phyloP scores from a whole-genome alignment of 1,140 invertebrate species.

The Eumaeus atala region DNA sequence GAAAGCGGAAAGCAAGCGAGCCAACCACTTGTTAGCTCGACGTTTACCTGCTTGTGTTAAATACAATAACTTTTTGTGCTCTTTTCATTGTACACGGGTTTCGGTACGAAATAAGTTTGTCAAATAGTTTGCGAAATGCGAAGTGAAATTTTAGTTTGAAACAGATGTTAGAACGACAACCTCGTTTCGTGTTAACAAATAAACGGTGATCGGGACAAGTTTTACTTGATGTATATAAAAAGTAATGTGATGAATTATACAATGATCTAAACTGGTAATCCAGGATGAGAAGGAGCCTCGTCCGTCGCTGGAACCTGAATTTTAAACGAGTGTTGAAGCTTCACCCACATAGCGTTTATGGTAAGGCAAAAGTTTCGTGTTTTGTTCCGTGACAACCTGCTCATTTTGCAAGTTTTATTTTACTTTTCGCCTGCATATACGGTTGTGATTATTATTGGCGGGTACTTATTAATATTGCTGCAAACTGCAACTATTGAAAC shows the following conservation, averaged over 20 bases:
- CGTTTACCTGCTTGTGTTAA: constrained; percentile 44
- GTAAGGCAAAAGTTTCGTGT: constrained; percentile 69
- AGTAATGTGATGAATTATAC: constrained; percentile 62
- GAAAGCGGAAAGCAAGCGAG: constrained; percentile 32
- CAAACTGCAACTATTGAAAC: too few species aligned
- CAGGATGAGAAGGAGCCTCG: constrained; percentile 54
- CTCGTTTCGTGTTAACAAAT: constrained; percentile 66
- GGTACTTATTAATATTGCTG: too few species aligned
- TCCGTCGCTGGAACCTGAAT: constrained; percentile 46
- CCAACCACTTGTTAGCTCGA: constrained; percentile 44
- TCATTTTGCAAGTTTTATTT: constrained; percentile 36
- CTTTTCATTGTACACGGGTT: neutral
- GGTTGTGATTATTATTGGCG: neutral
- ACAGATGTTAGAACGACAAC: constrained; percentile 61
- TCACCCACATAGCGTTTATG: constrained; percentile 69
- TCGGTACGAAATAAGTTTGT: neutral
- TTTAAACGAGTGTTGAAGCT: constrained; percentile 42
- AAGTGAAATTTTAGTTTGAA: constrained; percentile 52
- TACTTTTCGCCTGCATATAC: neutral
- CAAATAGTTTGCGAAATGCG: constrained; percentile 28
- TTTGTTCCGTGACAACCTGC: constrained; percentile 60
- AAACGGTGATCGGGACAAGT: constrained; percentile 64
- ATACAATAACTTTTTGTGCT: constrained; percentile 27
- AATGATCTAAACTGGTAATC: constrained; percentile 59
- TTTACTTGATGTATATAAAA: constrained; percentile 43